A percentile compares a stretch with the other conserved stretches of the same genome.
Conservation (phyloP, 2,797 vertebrate genomes). For the Potorous gilbertii region DNA sequence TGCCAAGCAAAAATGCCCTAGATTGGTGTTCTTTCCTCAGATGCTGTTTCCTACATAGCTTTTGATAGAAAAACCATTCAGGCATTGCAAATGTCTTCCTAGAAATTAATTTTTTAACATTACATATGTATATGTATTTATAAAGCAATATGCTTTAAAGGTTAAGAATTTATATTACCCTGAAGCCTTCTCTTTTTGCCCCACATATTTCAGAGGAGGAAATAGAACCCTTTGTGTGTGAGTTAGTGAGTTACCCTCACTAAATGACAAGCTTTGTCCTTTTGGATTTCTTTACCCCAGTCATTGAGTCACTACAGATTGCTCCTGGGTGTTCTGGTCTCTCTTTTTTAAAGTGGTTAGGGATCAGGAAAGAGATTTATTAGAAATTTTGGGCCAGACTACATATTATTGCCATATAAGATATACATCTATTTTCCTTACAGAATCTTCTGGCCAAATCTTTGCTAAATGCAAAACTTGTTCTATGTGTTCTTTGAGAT, state of each 20-base stretch:
- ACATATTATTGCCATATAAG: neutral
- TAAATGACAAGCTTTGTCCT: neutral
- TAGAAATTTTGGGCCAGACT: neutral
- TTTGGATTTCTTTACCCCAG: neutral
- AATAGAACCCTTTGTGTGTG: neutral
- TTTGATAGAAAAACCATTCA: neutral
- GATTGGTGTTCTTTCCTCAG: neutral
- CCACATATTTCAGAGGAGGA: neutral
- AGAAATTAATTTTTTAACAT: neutral
- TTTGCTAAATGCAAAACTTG: neutral
- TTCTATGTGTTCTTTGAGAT: neutral
- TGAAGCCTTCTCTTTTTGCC: neutral
- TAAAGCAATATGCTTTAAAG: neutral
- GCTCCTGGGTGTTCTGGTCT: neutral
- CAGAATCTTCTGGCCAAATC: neutral
- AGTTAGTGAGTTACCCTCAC: neutral
- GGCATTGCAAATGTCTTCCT: neutral
- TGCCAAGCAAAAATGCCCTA: neutral
- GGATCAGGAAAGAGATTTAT: neutral
- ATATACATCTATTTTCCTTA: neutral
- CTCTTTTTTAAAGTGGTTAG: conserved; percentile 30
- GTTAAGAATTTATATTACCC: neutral
- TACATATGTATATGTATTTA: neutral
- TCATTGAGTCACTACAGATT: neutral
- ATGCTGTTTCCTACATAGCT: neutral